phyloP scores from a whole-genome alignment of 2,113 vertebrate species.

The Oreochromis tanganicae region DNA sequence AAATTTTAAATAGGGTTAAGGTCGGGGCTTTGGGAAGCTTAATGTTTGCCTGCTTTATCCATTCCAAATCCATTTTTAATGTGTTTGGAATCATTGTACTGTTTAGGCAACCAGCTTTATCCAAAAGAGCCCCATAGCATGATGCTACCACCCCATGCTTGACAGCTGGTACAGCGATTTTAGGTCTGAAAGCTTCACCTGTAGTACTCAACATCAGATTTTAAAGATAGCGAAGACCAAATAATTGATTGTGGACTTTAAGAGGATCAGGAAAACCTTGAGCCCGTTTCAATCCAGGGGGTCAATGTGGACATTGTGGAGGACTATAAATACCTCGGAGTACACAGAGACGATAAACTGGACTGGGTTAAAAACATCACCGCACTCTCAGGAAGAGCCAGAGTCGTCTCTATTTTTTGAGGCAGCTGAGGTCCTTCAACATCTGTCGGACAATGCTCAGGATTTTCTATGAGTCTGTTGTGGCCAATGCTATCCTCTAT shows the following conservation, averaged over 20 bases:
- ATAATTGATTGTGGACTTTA: not conserved
- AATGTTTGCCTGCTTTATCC: not conserved
- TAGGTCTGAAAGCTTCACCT: not conserved
- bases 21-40: not conserved
- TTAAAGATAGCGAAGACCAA: not conserved
- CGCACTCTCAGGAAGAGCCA: not conserved
- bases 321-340: not conserved
- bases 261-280: not conserved
- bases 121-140: not conserved
- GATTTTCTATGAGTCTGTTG: not conserved
- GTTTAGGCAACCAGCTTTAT: not conserved
- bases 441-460: not conserved
- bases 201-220: not conserved
- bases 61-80: not conserved
- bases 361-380: not conserved
- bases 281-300: not conserved
- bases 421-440: not conserved
- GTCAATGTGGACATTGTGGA: not conserved
- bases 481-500: not conserved
- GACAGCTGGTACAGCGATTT: not conserved
- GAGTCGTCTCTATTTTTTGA: not conserved
- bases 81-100: not conserved
- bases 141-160: not conserved
- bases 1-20: not conserved
- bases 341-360: not conserved